Conservation (phyloP, 2,797 vertebrate species). For the Aphelocoma californica region DNA sequence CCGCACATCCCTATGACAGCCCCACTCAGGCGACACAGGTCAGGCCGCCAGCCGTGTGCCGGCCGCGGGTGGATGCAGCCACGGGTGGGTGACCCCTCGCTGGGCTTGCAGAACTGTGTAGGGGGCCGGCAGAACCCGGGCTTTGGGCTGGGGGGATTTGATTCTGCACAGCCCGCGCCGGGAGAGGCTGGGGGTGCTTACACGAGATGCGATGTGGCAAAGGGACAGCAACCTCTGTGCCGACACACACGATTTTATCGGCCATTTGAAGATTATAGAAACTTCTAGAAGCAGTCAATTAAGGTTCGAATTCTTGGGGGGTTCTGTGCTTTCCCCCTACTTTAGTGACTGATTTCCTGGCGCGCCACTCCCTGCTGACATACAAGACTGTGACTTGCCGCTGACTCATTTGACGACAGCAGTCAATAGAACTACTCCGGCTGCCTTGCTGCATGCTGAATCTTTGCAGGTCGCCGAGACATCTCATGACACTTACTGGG, state of each 20-base stretch:
- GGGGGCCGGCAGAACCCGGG: neutral
- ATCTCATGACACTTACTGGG: neutral
- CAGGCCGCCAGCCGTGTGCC: accelerated
- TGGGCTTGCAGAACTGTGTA: neutral
- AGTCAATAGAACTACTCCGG: neutral
- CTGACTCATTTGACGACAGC: slow-evolving; percentile 42
- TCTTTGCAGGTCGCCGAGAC: neutral
- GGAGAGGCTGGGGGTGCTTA: neutral
- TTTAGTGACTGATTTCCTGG: neutral
- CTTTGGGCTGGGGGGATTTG: neutral
- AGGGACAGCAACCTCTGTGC: too few species aligned
- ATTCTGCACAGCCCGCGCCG: neutral
- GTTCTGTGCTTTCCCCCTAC: accelerated
- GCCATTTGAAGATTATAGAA: neutral
- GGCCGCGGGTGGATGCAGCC: too few species aligned
- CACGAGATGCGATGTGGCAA: neutral
- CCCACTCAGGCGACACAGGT: accelerated
- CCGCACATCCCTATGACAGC: too few species aligned
- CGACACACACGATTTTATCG: neutral
- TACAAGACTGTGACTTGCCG: neutral
- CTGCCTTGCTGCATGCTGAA: neutral
- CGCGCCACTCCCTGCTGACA: slow-evolving; percentile 7
- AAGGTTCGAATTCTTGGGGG: neutral
- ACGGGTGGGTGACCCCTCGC: neutral
- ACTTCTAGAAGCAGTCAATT: neutral